phyloP scores from a whole-genome alignment of 2,888 invertebrate genomes.

The Eulithis prunata region DNA sequence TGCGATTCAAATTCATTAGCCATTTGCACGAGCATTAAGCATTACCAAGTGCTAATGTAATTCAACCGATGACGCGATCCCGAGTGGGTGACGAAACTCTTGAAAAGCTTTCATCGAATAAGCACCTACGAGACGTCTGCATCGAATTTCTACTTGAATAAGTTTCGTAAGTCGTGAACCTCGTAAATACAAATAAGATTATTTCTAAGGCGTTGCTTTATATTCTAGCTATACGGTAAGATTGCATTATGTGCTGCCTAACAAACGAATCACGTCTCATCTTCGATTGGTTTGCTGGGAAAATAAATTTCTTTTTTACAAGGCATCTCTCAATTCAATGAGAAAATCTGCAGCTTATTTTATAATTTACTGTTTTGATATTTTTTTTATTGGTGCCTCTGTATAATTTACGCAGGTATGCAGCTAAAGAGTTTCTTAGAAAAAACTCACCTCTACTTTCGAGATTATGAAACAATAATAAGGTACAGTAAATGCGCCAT shows the following conservation, averaged over 20 bases:
- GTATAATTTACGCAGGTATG: background rate
- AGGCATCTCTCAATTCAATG: background rate
- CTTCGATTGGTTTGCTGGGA: conserved; percentile 40
- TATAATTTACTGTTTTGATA: background rate
- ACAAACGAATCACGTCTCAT: conserved; percentile 52
- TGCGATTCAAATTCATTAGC: conserved; percentile 17
- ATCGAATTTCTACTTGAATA: conserved; percentile 46
- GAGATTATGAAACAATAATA: conserved; percentile 38
- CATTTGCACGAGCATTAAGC: conserved; percentile 3
- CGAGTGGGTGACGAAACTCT: conserved; percentile 33
- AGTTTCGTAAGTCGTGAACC: conserved; percentile 53
- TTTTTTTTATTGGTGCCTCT: background rate
- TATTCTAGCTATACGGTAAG: conserved; percentile 57
- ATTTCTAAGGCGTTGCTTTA: conserved; percentile 50
- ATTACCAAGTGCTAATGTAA: conserved; percentile 20
- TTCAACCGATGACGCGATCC: conserved; percentile 26
- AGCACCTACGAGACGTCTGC: conserved; percentile 31
- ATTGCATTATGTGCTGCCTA: conserved; percentile 46
- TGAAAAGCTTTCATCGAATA: conserved; percentile 45
- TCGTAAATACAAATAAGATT: conserved; percentile 56
- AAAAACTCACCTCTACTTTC: conserved; percentile 25
- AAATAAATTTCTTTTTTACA: conserved; percentile 42
- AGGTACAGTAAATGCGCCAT: conserved; percentile 29
- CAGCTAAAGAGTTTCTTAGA: background rate
- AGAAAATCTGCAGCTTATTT: background rate